Percentiles rank a stretch among this genome's conserved stretches.
Conservation (phyloP, 2,113 vertebrate genomes). For the Lichenostomus cassidix region DNA sequence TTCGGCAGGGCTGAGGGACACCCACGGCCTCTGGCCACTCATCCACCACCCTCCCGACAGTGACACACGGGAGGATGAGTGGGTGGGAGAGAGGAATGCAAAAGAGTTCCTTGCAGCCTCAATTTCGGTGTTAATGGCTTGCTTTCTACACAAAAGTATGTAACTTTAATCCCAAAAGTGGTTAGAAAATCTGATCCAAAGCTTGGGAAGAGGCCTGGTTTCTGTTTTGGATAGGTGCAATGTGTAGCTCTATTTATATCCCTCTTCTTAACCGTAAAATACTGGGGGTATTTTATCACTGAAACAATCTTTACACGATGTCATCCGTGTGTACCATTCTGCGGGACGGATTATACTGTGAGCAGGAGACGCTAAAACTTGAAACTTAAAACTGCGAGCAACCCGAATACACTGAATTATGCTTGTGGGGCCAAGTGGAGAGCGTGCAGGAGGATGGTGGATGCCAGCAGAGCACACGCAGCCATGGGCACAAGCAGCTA, state of each 20-base stretch:
- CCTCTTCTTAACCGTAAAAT: not conserved
- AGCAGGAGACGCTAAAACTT: not conserved
- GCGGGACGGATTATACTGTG: too few species aligned
- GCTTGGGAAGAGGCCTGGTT: not conserved
- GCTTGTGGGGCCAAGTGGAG: accelerated
- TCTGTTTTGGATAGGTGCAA: not conserved
- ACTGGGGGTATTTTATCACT: not conserved
- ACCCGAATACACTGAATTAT: accelerated
- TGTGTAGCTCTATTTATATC: not conserved
- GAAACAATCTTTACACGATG: not conserved
- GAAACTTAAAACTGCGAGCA: not conserved
- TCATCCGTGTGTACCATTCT: not conserved
- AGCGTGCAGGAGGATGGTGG: not conserved
- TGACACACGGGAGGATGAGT: accelerated
- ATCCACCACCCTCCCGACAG: not conserved
- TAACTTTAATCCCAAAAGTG: not conserved
- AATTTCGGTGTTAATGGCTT: not conserved
- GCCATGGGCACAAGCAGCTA: not conserved
- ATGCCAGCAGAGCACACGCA: not conserved
- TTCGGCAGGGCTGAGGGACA: accelerated
- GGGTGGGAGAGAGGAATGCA: not conserved
- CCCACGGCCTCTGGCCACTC: not conserved
- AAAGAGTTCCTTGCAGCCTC: not conserved
- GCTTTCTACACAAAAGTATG: not conserved
- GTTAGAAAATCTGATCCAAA: not conserved